phyloP scores from a whole-genome alignment of 1,140 invertebrate genomes.

The Drosophila equinoxialis region DNA sequence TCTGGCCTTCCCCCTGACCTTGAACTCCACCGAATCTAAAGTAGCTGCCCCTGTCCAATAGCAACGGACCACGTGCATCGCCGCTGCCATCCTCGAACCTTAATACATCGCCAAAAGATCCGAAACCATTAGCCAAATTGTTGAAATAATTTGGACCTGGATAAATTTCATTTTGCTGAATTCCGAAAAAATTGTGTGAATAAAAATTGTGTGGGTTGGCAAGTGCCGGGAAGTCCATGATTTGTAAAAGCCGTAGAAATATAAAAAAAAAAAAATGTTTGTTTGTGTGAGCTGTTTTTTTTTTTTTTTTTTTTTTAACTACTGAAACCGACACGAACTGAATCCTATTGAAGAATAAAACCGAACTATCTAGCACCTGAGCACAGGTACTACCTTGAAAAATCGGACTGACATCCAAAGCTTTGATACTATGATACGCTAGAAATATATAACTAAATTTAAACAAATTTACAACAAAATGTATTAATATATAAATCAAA shows the following conservation, averaged over 20 bases:
- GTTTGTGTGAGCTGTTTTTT: conserved; percentile 8
- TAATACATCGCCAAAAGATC: conserved; percentile 12
- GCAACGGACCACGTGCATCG: conserved; percentile 49
- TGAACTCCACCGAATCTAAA: neutral
- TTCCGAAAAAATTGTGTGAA: conserved; percentile 46
- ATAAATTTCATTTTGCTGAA: conserved; percentile 35
- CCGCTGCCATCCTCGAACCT: conserved; percentile 61
- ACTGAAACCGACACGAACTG: conserved; percentile 60
- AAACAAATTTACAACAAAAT: too few species aligned
- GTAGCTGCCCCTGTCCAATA: conserved; percentile 29
- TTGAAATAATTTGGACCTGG: conserved; percentile 47
- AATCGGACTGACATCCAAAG: neutral
- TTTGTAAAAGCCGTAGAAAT: conserved; percentile 38
- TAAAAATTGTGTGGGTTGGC: conserved; percentile 42
- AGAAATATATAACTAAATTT: too few species aligned
- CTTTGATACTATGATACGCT: neutral
- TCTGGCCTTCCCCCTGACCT: neutral
- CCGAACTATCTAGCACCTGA: conserved; percentile 45
- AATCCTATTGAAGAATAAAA: conserved; percentile 62
- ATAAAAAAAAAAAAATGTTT: conserved; percentile 22
- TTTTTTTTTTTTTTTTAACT: conserved; percentile 26
- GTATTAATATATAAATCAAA: too few species aligned
- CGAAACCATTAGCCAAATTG: neutral
- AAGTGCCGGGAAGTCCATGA: conserved; percentile 51
- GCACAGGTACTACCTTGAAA: conserved; percentile 9